phyloP scores from a whole-genome alignment of 2,113 vertebrate species.

The Willisornis vidua region DNA sequence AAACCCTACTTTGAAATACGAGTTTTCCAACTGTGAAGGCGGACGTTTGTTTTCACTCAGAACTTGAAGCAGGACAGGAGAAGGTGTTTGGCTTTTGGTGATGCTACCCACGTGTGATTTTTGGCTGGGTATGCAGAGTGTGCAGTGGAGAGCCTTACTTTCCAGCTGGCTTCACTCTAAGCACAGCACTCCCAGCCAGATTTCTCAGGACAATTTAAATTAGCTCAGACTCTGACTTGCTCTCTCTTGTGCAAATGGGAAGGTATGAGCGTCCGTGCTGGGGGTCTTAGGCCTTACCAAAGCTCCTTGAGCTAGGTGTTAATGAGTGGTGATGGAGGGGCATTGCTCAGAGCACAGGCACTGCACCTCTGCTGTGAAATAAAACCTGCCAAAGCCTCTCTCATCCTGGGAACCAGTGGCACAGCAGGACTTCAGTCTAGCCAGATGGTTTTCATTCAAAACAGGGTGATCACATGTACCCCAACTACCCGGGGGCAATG shows the following conservation, averaged over 20 bases:
- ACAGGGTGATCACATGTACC: fast-evolving
- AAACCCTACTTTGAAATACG: constrained; percentile 11
- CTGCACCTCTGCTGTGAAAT: background rate
- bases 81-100: constrained; percentile 47
- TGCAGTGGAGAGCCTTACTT: background rate
- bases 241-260: background rate
- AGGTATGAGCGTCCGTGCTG: background rate
- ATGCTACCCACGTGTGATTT: constrained; percentile 8
- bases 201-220: constrained; percentile 35
- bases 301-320: background rate
- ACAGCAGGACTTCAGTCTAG: background rate
- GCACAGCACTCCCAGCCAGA: background rate
- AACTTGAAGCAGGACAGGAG: constrained; percentile 13
- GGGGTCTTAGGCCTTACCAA: background rate
- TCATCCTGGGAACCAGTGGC: background rate
- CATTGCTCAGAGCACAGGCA: background rate
- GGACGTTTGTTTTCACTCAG: constrained; percentile 13
- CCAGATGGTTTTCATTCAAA: background rate
- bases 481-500: background rate
- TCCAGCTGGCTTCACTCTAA: constrained; percentile 38
- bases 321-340: background rate
- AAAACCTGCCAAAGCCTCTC: background rate
- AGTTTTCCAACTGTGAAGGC: background rate
- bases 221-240: background rate
- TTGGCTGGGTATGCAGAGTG: background rate